Conservation (phyloP, 1,140 invertebrate species). For the Tetramorium alpestre region DNA sequence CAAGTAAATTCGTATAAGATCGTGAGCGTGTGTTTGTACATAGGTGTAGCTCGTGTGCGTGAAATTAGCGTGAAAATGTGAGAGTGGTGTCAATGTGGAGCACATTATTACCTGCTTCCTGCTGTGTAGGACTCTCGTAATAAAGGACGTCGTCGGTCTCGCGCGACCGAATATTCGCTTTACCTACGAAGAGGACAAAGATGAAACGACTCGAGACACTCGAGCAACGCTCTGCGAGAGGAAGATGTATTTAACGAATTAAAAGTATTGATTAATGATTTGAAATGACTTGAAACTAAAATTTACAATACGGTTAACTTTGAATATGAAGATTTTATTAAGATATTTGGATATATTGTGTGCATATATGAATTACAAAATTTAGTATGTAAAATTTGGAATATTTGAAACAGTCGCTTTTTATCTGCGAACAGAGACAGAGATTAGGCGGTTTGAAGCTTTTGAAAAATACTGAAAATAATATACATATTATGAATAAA, state of each 20-base stretch:
- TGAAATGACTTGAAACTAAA: not conserved
- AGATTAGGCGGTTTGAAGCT: conserved; percentile 11
- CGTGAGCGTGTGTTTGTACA: conserved; percentile 42
- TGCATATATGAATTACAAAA: not conserved
- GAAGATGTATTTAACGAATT: conserved; percentile 12
- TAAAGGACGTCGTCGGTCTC: conserved; percentile 17
- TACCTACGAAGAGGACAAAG: conserved; percentile 67
- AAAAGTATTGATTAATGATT: conserved; percentile 24
- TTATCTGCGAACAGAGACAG: conserved; percentile 65
- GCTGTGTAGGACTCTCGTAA: conserved; percentile 28
- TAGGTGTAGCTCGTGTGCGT: not conserved
- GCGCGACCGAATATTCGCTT: conserved; percentile 25
- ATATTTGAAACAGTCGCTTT: conserved; percentile 22
- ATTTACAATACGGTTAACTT: conserved; percentile 30
- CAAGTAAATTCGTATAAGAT: not conserved
- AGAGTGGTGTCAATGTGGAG: conserved; percentile 11
- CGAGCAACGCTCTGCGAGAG: not conserved
- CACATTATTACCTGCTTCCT: conserved; percentile 38
- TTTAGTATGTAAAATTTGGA: conserved; percentile 12
- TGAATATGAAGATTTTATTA: conserved; percentile 46
- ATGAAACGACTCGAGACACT: conserved; percentile 1
- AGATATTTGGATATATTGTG: conserved; percentile 11
- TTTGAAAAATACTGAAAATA: not conserved
- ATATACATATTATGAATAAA: not conserved
- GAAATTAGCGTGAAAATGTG: conserved; percentile 33